A percentile compares a stretch with the other conserved stretches of the same genome.
Evolutionary conservation across 2,797 vertebrate genomes (phyloP).

Genomic region (Okamejei kenojei): DNA sequence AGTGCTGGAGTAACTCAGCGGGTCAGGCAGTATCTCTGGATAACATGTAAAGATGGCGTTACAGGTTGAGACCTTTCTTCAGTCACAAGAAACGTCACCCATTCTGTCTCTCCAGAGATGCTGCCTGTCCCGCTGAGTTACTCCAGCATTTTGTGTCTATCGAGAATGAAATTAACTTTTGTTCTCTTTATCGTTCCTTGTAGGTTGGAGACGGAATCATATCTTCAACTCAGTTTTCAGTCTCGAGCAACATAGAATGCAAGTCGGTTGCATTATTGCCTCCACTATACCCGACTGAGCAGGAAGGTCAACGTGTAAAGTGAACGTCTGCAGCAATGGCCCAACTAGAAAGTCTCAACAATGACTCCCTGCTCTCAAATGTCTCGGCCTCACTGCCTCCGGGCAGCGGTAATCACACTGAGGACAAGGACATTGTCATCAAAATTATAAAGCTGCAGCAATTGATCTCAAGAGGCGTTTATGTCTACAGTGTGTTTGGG

Average conservation of each 20-base stretch:
- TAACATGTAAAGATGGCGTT: too few relatives aligned
- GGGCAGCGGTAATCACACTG: not conserved
- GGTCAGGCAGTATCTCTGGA: too few relatives aligned
- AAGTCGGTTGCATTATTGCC: not conserved
- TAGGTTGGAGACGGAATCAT: not conserved
- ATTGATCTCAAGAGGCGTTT: conserved; percentile 58
- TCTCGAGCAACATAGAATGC: not conserved
- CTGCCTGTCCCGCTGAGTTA: too few relatives aligned
- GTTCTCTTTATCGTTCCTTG: not conserved
- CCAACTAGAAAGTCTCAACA: not conserved
- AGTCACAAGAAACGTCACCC: too few relatives aligned
- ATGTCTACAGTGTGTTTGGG: conserved; percentile 56
- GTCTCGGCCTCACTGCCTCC: not conserved
- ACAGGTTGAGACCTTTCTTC: too few relatives aligned
- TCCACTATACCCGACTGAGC: too few relatives aligned
- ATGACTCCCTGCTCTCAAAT: not conserved
- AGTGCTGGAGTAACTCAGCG: too few relatives aligned
- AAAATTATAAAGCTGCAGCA: conserved; percentile 52
- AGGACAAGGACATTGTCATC: not conserved
- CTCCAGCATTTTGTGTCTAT: too few relatives aligned
- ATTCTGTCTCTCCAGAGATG: too few relatives aligned
- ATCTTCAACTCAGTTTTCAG: not conserved
- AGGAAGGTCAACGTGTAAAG: too few relatives aligned
- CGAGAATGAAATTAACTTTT: not conserved
- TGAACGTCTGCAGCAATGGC: not conserved